Conservation (phyloP, 1,140 invertebrate genomes). For the Gerris buenoi region DNA sequence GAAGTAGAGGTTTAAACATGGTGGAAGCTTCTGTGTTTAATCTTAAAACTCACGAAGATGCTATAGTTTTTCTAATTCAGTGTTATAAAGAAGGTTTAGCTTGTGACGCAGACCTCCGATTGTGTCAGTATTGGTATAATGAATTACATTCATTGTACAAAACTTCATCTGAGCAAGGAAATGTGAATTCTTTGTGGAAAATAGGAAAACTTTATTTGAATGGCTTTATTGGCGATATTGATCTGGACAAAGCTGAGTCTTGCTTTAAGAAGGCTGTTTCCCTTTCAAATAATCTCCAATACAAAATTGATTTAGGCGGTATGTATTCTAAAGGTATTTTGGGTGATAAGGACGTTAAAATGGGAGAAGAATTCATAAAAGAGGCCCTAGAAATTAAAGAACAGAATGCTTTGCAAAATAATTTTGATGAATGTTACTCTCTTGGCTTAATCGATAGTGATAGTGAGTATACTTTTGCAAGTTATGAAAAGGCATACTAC, state of each 20-base stretch:
- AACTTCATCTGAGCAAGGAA: background rate
- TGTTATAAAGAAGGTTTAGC: background rate
- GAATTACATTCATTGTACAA: background rate
- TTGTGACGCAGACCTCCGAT: background rate
- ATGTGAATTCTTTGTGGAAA: background rate
- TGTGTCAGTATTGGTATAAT: background rate
- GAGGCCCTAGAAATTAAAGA: background rate
- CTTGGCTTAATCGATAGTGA: background rate
- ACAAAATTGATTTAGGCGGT: background rate
- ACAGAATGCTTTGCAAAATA: background rate
- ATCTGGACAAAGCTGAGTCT: background rate
- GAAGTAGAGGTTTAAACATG: background rate
- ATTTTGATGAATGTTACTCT: background rate
- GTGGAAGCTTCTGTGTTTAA: background rate
- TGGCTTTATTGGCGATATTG: background rate
- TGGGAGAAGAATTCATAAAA: background rate
- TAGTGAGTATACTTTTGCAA: background rate
- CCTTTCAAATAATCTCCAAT: background rate
- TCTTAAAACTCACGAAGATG: background rate
- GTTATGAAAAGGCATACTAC: background rate
- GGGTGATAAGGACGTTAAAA: background rate
- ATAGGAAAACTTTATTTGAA: background rate
- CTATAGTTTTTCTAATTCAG: background rate
- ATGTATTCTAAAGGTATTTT: background rate
- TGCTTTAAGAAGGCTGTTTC: background rate